Base-by-base conservation (phyloP, 2,113 vertebrate species). In the Caracal caracal region DNA sequence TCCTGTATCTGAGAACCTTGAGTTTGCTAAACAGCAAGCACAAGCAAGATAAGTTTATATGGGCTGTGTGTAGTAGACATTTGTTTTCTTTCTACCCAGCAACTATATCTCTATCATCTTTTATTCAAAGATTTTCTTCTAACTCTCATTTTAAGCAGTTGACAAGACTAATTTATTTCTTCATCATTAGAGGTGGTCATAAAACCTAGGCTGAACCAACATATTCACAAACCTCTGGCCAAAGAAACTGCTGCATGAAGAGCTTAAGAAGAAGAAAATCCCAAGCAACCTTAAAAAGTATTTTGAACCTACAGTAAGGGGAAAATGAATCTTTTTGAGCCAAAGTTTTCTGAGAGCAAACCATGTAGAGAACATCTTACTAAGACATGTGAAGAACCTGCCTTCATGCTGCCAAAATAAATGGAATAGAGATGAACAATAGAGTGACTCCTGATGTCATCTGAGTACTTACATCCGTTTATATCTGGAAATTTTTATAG, bases 351-450 rank as follows among this genome's bases (percentile, higher is more conserved):
- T 76, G 49, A 40, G 10, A 49, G 13, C 81, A 88, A 51, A 53
- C 6, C 17, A 33, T 7, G 0, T 68, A 28, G 53, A 37, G 15
- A 2, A 13, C 16, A 11, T 40, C 33, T 68, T 73, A 2, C 16
- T 11, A 24, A 53, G 30, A 35, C 10, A 6, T 43, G 19, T 68
- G 17, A 49, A 43, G 5, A 78, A 9, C 10, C 6, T 61, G 6
- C 7, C n/a, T 81, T 9, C n/a, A 26, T 28, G 22, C 37, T 9
- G 11, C 16, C 43, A 37, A 81, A 43, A 5, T 37, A n/a, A 93
- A 17, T 68, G 3, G 11, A 88, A 28, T 1, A 26, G 2, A 6
- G 1, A 3, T 28, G n/a, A 40, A 0, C 16, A 56, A 6, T 43
- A 79, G 6, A 75, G 20, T 40, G 53, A 49, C 10, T 66, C 20